A percentile compares a stretch with the other conserved stretches of the same genome.
phyloP scores from a whole-genome alignment of 1,140 invertebrate species.

The Nasonia giraulti region DNA sequence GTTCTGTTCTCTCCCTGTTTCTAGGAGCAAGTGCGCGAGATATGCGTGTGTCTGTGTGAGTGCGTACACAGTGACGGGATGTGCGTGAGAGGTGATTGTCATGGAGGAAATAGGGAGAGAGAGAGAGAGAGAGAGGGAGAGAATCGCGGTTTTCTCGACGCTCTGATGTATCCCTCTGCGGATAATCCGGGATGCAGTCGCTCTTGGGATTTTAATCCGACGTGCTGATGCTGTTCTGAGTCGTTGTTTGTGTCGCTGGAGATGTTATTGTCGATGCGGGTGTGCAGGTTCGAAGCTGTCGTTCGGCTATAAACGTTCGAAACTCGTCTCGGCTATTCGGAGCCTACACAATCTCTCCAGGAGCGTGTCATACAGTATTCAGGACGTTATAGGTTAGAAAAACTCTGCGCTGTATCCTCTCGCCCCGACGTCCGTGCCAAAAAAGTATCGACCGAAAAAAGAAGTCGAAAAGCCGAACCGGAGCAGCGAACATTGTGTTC shows the following conservation, averaged over 20 bases:
- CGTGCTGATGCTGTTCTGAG: neutral
- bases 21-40: neutral
- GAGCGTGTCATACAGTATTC: neutral
- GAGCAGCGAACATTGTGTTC: neutral
- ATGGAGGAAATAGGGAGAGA: too few species aligned
- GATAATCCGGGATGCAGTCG: constrained; percentile 1
- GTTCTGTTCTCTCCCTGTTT: neutral
- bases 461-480: neutral
- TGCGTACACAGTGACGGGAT: neutral
- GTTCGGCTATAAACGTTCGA: neutral
- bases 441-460: neutral
- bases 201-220: neutral
- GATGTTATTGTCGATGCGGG: neutral
- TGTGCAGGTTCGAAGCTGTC: neutral
- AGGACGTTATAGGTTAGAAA: neutral
- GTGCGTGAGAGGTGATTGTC: neutral
- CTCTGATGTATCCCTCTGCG: neutral
- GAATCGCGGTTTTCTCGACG: neutral
- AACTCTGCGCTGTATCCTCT: neutral
- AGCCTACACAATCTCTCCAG: neutral
- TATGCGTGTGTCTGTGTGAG: neutral
- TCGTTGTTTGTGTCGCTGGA: neutral
- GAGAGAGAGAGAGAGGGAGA: neutral
- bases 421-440: neutral
- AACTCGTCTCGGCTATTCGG: neutral